Base-by-base conservation (phyloP, 2,888 invertebrate genomes). In the Coecobrya sp. region DNA sequence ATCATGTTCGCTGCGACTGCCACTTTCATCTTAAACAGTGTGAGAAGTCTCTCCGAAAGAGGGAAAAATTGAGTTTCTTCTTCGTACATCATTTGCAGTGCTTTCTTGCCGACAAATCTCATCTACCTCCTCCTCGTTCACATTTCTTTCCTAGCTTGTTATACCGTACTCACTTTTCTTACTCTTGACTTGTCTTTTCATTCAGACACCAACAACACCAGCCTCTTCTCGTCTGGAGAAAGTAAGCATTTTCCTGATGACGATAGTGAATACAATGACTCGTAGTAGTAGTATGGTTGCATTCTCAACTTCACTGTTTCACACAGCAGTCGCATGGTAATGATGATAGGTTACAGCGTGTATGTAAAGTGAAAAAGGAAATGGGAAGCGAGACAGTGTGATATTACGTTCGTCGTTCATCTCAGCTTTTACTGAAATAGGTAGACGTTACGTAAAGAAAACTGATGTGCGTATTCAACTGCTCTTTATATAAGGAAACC, bases 101-200 rank as follows among this genome's bases (percentile, higher is more conserved):
- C 68, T 89, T 89, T 70, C 82, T 84, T 27, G 10, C 45, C 79
- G 89, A 84, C 89, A 89, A 89, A 89, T 89, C 89, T 89, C 89
- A 84, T 89, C 89, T 89, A 84, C 84, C 73, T 73, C 52, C 25
- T 86, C 70, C 49, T 22, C 36, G 7, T 36, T 49, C 42, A 42
- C 70, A 30, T 70, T 70, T 42, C 27, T 42, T 42, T 36, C 19
- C 25, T 36, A 2, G 8, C 16, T 70, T 70, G 70, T 30, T 70
- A 70, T 42, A 8, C 36, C 42, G 19, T 70, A 70, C 36, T 70
- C 86, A 59, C 36, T 76, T 79, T 79, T 42, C 59, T 16, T 22
- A 45, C 79, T 65, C 55, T 55, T 87, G 42, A 45, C 65, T 79
- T 89, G 79, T 70, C 68, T 84, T 59, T 52, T 55, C 16, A 5